Percentiles rank a stretch among this genome's conserved stretches.
phyloP scores from a whole-genome alignment of 30 jellyfish, hydroid and myxozoan species.

The Cassiopea xamachana region DNA sequence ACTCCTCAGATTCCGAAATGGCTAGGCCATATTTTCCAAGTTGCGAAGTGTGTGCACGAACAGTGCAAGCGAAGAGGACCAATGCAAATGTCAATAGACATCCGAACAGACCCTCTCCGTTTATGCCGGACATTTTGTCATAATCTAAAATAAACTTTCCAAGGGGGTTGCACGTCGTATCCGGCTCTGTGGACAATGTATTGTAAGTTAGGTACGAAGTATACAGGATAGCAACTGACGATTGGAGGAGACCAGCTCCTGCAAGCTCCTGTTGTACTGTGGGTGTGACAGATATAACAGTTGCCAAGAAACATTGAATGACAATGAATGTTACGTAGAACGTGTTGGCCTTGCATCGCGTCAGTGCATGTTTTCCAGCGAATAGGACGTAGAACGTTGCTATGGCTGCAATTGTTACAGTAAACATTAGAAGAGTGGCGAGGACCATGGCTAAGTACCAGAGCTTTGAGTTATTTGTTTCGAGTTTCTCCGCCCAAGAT shows the following conservation, averaged over 20 bases:
- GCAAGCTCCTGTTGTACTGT: conserved; percentile 96
- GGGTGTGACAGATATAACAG: conserved; percentile 90
- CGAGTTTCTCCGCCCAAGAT: conserved; percentile 97
- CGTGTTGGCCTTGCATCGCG: conserved; percentile 90
- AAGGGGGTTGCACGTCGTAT: conserved; percentile 92
- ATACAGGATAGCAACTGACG: conserved; percentile 92
- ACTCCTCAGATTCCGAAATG: conserved; percentile 95
- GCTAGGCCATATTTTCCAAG: conserved; percentile 97
- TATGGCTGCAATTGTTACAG: conserved; percentile 82
- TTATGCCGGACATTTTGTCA: conserved; percentile 90
- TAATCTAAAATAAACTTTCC: conserved; percentile 93
- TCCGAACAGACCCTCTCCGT: conserved; percentile 94
- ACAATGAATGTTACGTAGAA: conserved; percentile 90
- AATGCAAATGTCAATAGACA: conserved; percentile 87
- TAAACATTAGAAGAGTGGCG: conserved; percentile 86
- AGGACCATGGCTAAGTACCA: conserved; percentile 96
- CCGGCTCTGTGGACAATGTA: conserved; percentile 98
- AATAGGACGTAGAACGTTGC: conserved; percentile 71
- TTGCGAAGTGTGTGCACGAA: conserved; percentile 96
- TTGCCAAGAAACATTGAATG: conserved; percentile 91
- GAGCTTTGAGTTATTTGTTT: conserved; percentile 79
- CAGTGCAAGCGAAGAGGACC: conserved; percentile 92
- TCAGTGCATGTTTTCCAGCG: conserved; percentile 75
- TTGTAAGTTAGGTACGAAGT: conserved; percentile 93
- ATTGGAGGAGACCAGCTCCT: conserved; percentile 97